Base-by-base conservation (phyloP, 2,113 vertebrate genomes). In the Sterrhoptilus dennistouni region DNA sequence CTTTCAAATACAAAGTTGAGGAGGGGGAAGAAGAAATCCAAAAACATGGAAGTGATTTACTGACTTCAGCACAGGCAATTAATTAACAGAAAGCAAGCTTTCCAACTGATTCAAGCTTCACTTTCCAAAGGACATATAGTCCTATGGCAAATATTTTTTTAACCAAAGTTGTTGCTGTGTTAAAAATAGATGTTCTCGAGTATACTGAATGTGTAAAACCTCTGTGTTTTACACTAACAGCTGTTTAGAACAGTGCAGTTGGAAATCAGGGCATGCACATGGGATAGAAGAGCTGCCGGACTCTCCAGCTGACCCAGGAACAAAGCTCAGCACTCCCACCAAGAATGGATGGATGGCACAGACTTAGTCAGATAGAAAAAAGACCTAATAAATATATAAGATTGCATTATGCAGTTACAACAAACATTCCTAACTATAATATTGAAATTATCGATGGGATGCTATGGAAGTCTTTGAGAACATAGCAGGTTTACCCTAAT, bases 191-290 rank as follows among this genome's bases (percentile, higher is more conserved):
- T 33, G 5, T 14, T 66, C 44, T 91, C 10, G 5, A 60, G 57
- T 3, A 31, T 14, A 18, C 21, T 61, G 33, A 17, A 25, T 12
- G 19, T 25, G 57, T 18, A 38, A 38, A 38, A 38, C 33, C 50
- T 56, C 40, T 50, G 5, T 42, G 31, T 33, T 74, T 40, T 15
- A 14, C 2, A 2, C 10, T 12, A 49, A 40, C 4, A 52, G 18
- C 38, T 71, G 23, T 11, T 76, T 14, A 69, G 64, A 76, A 14
- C 21, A 60, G 22, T 7, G 14, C 24, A 47, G 22, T 6, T 24
- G n/a, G 13, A 31, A 7, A 25, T 5, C 50, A 27, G 22, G 16
- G 38, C 24, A n/a, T 4, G 1, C 17, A 12, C 15, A 5, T 2
- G 4, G 53, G 18, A 10, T 8, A 3, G 49, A 59, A 38, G 31